Conservation (phyloP, 2,113 vertebrate species). For the Pluvianellus socialis region DNA sequence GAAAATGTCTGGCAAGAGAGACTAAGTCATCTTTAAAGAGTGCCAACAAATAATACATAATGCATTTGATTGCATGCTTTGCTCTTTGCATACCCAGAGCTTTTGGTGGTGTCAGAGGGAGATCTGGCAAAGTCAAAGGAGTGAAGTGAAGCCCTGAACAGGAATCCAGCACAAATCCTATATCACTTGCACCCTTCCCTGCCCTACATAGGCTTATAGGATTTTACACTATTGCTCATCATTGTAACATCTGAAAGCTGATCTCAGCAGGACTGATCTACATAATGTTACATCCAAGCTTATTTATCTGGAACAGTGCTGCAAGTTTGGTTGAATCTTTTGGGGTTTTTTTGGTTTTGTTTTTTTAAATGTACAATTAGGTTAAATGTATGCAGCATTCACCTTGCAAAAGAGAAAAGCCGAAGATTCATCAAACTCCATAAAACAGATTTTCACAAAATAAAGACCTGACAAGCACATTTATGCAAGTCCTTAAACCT, state of each 20-base stretch:
- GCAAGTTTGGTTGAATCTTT: neutral
- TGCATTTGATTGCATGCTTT: neutral
- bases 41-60: neutral
- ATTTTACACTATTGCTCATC: neutral
- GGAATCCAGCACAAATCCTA: neutral
- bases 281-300: neutral
- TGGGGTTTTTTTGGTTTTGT: neutral
- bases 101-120: neutral
- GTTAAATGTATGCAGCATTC: neutral
- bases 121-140: neutral
- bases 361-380: neutral
- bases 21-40: neutral
- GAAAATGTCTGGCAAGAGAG: slow-evolving; percentile 7
- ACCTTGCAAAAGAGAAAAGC: neutral
- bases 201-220: neutral
- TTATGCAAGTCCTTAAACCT: neutral
- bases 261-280: neutral
- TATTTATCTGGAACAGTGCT: neutral
- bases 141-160: neutral
- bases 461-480: neutral
- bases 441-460: neutral
- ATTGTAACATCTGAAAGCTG: neutral
- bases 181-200: neutral
- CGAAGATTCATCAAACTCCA: neutral
- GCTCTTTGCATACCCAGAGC: neutral